Evolutionary conservation across 2,113 vertebrate genomes (phyloP), one percentile per base, ranked within the genome.

Genomic region (Regulus satrapa): DNA sequence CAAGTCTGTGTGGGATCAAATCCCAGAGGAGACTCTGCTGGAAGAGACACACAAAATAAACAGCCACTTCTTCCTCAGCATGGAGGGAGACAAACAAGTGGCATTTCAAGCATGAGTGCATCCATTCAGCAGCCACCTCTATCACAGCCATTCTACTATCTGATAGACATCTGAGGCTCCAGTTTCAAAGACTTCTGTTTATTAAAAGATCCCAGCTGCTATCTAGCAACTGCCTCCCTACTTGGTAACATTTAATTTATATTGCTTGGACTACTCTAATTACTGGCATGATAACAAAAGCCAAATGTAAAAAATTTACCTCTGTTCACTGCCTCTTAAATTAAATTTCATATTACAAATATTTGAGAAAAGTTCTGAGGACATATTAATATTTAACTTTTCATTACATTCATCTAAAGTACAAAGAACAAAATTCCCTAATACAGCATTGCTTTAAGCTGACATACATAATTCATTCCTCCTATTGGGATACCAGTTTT

Each of bases 361-460:
- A 96, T 83, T 94, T 93, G 63, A 95, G 38, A 88, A 51, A 73
- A 89, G 46, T 74, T 95, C 86, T 69, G 80, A 90, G 46, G 68
- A 84, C 49, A 91, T 59, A 88, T 92, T 94, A 97, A 91, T 94
- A 88, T 91, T 97, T 95, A 96, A 96, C 63, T 95, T 96, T 94
- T 92, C 86, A 90, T 95, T 95, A 95, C 24, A 64, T 13, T 78
- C 49, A 36, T 75, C 73, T 88, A 84, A 88, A 92, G 49, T 63
- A 93, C 64, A 90, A 89, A 82, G 85, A 71, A 71, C 18, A 78
- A 79, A 96, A 92, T 51, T 86, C 75, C 61, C 26, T 75, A 56
- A 94, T 66, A 93, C 43, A 83, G 64, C 25, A 58, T 43, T 81
- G 75, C 63, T 95, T 86, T 73, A 90, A 95, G 77, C 73, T 81